These are phyloP conservation scores for Holothuria leucospilota DNA, from an alignment of 53 echinoderm and acorn worm genomes.

Conservation along the genomic window DNA sequence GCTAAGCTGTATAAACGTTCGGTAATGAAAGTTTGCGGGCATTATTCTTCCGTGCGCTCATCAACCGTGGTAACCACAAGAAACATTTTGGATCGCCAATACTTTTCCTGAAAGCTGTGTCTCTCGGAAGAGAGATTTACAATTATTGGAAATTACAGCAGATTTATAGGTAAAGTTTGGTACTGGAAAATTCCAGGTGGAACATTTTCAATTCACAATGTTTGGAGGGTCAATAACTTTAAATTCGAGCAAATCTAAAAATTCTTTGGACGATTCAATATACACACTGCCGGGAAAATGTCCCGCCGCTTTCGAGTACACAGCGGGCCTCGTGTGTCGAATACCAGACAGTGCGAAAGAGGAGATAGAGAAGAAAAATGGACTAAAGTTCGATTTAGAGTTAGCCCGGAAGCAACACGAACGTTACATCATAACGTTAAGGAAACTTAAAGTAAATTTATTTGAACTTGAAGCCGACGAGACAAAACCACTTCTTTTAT, in stretches of 20 bases:
- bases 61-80: neutral
- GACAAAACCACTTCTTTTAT: conserved; percentile 81
- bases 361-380: conserved; percentile 58
- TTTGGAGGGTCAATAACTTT: conserved; percentile 54
- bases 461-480: conserved; percentile 95
- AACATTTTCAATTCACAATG: conserved; percentile 10
- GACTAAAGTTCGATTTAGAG: conserved; percentile 77
- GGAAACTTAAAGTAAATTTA: conserved; percentile 87
- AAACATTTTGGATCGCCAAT: no score
- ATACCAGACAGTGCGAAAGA: conserved; percentile 87
- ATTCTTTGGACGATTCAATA: conserved; percentile 31
- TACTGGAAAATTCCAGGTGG: no score
- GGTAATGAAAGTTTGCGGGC: conserved; percentile 19
- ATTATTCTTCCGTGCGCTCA: neutral
- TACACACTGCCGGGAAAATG: conserved; percentile 37
- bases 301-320: conserved; percentile 66
- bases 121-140: no score
- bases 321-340: conserved; percentile 84
- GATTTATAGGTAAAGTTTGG: no score
- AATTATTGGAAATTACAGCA: no score
- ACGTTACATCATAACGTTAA: conserved; percentile 88
- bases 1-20: conserved; percentile 31
- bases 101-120: no score
- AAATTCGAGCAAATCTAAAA: conserved; percentile 52
- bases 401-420: conserved; percentile 91